phyloP scores from a whole-genome alignment of 2,113 vertebrate species.

The Callionymus lyra region DNA sequence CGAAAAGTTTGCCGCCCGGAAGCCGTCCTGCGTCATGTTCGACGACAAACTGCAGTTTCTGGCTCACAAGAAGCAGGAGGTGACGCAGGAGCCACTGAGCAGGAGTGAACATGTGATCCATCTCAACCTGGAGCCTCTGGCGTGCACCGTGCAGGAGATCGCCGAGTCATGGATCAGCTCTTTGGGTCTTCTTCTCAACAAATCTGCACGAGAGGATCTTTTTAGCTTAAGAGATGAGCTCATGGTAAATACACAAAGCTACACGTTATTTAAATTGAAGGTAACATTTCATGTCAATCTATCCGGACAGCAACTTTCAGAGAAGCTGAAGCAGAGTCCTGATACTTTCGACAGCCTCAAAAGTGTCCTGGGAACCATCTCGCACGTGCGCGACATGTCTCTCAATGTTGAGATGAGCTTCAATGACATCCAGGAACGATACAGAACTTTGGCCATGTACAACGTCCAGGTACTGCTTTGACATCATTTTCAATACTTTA shows the following conservation, averaged over 20 bases:
- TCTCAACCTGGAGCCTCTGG: slow-evolving; percentile 76
- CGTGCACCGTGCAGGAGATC: slow-evolving; percentile 62
- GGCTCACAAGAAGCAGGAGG: slow-evolving; percentile 60
- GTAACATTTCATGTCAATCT: background rate
- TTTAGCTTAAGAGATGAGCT: slow-evolving; percentile 70
- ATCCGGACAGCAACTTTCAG: slow-evolving; percentile 59
- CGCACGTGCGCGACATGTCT: slow-evolving; percentile 71
- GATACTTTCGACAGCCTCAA: slow-evolving; percentile 77
- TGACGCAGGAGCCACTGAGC: slow-evolving; percentile 59
- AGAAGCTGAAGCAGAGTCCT: slow-evolving; percentile 67
- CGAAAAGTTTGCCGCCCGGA: slow-evolving; percentile 77
- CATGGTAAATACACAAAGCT: slow-evolving; percentile 54
- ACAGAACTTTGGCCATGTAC: slow-evolving; percentile 81
- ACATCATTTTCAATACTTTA: slow-evolving; percentile 1
- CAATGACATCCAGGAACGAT: slow-evolving; percentile 77
- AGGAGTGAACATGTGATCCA: slow-evolving; percentile 74
- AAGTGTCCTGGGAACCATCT: slow-evolving; percentile 77
- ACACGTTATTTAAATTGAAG: too few relatives aligned
- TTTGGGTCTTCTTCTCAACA: slow-evolving; percentile 76
- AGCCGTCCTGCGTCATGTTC: slow-evolving; percentile 70
- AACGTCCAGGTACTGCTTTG: slow-evolving; percentile 65
- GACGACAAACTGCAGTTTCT: slow-evolving; percentile 84
- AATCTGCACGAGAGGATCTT: slow-evolving; percentile 74
- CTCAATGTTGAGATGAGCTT: slow-evolving; percentile 76
- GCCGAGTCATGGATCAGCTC: slow-evolving; percentile 76